These are phyloP conservation scores for Papilio dardanus DNA, from an alignment of 1,140 invertebrate genomes.

Conservation along the genomic window DNA sequence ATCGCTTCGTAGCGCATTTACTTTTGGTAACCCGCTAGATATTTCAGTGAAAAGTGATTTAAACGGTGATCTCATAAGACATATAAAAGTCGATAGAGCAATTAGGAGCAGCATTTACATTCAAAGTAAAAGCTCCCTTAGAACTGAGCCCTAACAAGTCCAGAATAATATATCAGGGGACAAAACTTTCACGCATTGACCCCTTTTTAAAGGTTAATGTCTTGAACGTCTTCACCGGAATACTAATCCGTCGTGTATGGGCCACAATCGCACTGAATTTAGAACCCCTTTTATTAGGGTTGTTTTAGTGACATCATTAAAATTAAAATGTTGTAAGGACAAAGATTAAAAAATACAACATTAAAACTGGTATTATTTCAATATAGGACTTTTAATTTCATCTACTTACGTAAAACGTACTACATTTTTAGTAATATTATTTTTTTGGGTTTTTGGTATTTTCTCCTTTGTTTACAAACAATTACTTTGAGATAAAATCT, in stretches of 20 bases:
- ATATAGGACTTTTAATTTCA: background rate
- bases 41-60: background rate
- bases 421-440: too few relatives aligned
- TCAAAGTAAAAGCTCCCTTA: constrained; percentile 38
- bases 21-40: too few relatives aligned
- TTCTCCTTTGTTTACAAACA: too few relatives aligned
- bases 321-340: background rate
- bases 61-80: background rate
- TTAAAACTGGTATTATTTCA: background rate
- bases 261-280: constrained; percentile 5
- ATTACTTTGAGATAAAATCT: too few relatives aligned
- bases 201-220: constrained; percentile 78
- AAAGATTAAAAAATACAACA: background rate
- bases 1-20: too few relatives aligned
- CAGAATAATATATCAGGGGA: constrained; percentile 77
- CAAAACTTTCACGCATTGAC: constrained; percentile 74
- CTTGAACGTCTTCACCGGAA: constrained; percentile 8
- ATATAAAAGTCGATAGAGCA: constrained; percentile 1
- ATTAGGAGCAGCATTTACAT: constrained; percentile 29
- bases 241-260: constrained; percentile 26
- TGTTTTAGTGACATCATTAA: background rate
- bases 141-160: constrained; percentile 61
- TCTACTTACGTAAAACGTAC: too few relatives aligned
- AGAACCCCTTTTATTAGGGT: background rate
- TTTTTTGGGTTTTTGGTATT: too few relatives aligned